Evolutionary conservation across 2,888 invertebrate species (phyloP).

Genomic region (Drosophila lutescens): DNA sequence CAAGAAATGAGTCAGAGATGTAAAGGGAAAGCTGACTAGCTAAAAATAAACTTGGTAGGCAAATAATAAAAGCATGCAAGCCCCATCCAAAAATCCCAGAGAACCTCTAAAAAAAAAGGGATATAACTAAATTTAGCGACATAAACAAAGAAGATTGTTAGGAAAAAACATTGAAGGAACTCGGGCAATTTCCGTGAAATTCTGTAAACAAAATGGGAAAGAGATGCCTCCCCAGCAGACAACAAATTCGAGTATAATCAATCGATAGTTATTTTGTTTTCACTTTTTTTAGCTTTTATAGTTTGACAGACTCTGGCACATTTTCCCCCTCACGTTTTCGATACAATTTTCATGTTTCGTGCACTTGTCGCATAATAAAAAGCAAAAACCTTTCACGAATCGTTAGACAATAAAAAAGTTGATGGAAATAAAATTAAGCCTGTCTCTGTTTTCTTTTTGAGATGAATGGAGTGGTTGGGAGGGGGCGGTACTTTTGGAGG

Average conservation of each 20-base stretch:
- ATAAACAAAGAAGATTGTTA: conserved; percentile 21
- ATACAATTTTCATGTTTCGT: conserved; percentile 23
- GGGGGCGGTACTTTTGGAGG: conserved; percentile 2
- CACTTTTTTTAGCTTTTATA: conserved; percentile 15
- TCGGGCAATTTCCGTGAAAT: conserved; percentile 33
- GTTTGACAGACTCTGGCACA: conserved; percentile 1
- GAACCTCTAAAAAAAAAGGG: not conserved
- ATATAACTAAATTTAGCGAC: conserved; percentile 27
- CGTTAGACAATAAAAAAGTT: conserved; percentile 50
- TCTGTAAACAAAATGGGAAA: conserved; percentile 26
- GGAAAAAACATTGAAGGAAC: conserved; percentile 9
- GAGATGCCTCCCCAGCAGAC: conserved; percentile 4
- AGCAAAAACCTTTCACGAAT: conserved; percentile 43
- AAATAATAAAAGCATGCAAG: conserved; percentile 3
- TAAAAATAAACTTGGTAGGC: conserved; percentile 5
- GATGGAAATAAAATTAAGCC: conserved; percentile 46
- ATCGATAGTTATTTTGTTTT: conserved; percentile 33
- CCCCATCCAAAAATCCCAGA: not conserved
- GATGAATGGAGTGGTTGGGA: not conserved
- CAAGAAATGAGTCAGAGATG: conserved; percentile 6
- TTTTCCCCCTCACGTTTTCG: not conserved
- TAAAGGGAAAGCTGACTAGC: not conserved
- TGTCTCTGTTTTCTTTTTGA: conserved; percentile 14
- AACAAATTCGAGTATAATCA: conserved; percentile 24
- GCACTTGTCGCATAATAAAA: conserved; percentile 38